These are phyloP conservation scores for Plebejus argus DNA, from an alignment of 2,888 invertebrate genomes.

Conservation along the genomic window DNA sequence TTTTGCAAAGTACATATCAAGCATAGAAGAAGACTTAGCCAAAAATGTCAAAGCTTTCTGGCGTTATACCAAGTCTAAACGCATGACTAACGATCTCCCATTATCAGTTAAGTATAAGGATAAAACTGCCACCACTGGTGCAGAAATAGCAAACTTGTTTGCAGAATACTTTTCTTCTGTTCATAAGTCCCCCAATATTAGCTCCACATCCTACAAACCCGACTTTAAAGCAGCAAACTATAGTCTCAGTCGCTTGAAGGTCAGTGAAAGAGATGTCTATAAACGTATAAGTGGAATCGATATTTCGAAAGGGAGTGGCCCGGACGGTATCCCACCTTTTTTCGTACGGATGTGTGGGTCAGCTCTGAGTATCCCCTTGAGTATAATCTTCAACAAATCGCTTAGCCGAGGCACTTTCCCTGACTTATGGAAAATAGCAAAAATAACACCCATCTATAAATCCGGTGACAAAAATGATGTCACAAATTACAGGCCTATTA, in stretches of 20 bases:
- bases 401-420: background rate
- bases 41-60: slow-evolving; percentile 5
- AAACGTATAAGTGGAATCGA: background rate
- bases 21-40: background rate
- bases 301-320: background rate
- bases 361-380: too few relatives aligned
- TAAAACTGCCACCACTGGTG: too few relatives aligned
- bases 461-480: too few relatives aligned
- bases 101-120: too few relatives aligned
- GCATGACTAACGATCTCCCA: too few relatives aligned
- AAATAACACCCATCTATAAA: slow-evolving; percentile 1
- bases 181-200: background rate
- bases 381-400: background rate
- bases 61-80: background rate
- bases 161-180: background rate
- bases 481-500: too few relatives aligned
- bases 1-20: background rate
- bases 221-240: background rate
- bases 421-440: background rate
- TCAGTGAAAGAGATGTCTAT: background rate
- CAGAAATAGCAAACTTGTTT: too few relatives aligned
- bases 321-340: background rate
- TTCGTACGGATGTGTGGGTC: too few relatives aligned
- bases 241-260: background rate
- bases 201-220: background rate